phyloP scores from a whole-genome alignment of 1,140 invertebrate species.

The Littorina saxatilis region DNA sequence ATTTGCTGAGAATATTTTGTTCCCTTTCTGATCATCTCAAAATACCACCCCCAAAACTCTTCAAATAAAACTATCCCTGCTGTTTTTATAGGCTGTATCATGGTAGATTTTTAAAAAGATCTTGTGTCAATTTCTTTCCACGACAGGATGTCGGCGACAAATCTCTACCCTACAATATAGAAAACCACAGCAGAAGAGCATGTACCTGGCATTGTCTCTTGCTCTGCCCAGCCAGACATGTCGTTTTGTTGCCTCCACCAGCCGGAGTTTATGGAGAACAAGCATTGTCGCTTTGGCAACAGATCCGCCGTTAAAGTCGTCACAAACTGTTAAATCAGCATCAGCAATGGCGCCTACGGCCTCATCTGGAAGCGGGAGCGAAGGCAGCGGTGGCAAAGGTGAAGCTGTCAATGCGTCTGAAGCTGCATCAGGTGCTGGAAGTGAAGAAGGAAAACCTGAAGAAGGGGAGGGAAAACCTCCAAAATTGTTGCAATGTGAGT shows the following conservation, averaged over 20 bases:
- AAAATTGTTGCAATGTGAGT: not conserved
- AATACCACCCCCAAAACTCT: no score
- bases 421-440: not conserved
- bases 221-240: not conserved
- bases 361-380: not conserved
- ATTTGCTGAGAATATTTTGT: no score
- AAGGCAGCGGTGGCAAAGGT: not conserved
- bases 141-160: conserved; percentile 26
- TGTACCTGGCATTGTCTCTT: not conserved
- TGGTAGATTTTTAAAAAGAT: no score
- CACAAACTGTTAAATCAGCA: not conserved
- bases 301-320: not conserved
- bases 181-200: not conserved
- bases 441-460: not conserved
- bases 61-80: no score
- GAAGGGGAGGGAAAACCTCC: not conserved
- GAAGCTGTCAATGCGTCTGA: not conserved
- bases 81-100: no score
- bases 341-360: not conserved
- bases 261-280: not conserved
- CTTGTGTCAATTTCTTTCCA: no score
- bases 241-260: not conserved
- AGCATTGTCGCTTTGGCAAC: not conserved
- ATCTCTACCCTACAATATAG: conserved; percentile 1
- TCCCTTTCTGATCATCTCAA: no score